These are phyloP conservation scores for Epsilonema sp. DNA, from an alignment of 2,888 invertebrate species.

Conservation along the genomic window DNA sequence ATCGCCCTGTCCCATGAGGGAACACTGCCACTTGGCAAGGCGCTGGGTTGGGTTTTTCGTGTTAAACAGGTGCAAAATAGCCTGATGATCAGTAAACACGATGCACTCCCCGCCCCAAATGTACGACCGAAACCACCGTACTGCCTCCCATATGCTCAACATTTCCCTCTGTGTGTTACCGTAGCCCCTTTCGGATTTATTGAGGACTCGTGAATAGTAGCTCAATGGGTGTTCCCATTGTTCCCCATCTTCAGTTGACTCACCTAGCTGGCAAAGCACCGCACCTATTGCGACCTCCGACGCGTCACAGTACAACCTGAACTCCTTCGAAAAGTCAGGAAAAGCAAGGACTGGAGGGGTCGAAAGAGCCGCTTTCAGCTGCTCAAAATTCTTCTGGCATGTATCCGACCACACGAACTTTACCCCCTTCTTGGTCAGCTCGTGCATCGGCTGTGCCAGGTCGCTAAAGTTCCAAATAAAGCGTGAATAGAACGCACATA, in stretches of 20 bases:
- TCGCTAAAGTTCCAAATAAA: neutral
- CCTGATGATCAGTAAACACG: too few relatives aligned
- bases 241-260: neutral
- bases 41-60: too few relatives aligned
- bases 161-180: neutral
- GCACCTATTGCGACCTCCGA: neutral
- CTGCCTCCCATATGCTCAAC: neutral
- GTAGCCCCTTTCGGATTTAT: neutral
- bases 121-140: neutral
- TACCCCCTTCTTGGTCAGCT: neutral
- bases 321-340: conserved; percentile 11
- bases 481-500: neutral
- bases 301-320: neutral
- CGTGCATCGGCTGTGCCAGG: neutral
- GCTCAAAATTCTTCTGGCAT: conserved; percentile 8
- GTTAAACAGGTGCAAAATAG: too few relatives aligned
- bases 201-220: neutral
- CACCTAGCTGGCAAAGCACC: neutral
- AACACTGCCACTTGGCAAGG: too few relatives aligned
- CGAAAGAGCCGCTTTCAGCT: conserved; percentile 10
- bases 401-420: neutral
- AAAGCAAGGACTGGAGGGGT: conserved; percentile 11
- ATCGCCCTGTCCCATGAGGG: too few relatives aligned
- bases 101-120: too few relatives aligned
- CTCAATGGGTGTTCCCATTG: neutral